Evolutionary conservation across 2,888 invertebrate species (phyloP).

Genomic region (Sialis fuliginosa): DNA sequence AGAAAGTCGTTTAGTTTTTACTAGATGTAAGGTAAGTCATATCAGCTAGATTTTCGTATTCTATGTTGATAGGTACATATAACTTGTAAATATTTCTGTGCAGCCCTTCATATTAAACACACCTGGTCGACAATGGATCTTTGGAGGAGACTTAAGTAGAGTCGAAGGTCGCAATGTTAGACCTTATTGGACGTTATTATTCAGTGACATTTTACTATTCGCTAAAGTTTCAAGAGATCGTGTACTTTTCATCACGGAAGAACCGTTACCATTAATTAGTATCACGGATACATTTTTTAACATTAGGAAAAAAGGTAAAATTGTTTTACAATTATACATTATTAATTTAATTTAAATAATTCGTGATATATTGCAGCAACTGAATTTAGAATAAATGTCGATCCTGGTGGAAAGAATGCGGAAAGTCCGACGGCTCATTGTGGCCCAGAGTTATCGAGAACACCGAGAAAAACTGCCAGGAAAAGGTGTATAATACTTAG

Average conservation of each 20-base stretch:
- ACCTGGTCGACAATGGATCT: slow-evolving; percentile 76
- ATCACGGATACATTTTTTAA: slow-evolving; percentile 74
- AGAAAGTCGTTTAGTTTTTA: slow-evolving; percentile 75
- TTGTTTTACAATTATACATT: not conserved
- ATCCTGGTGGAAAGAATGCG: slow-evolving; percentile 35
- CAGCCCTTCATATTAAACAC: slow-evolving; percentile 69
- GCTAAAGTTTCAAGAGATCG: slow-evolving; percentile 74
- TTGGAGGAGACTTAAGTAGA: slow-evolving; percentile 68
- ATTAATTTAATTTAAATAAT: not conserved
- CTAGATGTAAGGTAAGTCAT: slow-evolving; percentile 57
- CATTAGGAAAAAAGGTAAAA: slow-evolving; percentile 60
- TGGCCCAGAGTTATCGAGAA: slow-evolving; percentile 41
- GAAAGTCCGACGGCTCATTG: slow-evolving; percentile 59
- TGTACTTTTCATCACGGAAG: slow-evolving; percentile 75
- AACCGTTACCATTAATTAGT: slow-evolving; percentile 59
- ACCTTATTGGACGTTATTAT: slow-evolving; percentile 72
- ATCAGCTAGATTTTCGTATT: slow-evolving; percentile 1
- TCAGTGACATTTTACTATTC: slow-evolving; percentile 70
- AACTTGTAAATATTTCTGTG: slow-evolving; percentile 12
- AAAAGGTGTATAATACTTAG: slow-evolving; percentile 54
- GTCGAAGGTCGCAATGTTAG: slow-evolving; percentile 68
- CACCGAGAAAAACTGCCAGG: slow-evolving; percentile 43
- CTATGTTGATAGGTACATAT: not conserved
- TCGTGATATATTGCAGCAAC: slow-evolving; percentile 37
- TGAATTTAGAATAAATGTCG: slow-evolving; percentile 65